Conservation (phyloP, 37 sponge, comb jelly and placozoan species). For the Geodia barretti region DNA sequence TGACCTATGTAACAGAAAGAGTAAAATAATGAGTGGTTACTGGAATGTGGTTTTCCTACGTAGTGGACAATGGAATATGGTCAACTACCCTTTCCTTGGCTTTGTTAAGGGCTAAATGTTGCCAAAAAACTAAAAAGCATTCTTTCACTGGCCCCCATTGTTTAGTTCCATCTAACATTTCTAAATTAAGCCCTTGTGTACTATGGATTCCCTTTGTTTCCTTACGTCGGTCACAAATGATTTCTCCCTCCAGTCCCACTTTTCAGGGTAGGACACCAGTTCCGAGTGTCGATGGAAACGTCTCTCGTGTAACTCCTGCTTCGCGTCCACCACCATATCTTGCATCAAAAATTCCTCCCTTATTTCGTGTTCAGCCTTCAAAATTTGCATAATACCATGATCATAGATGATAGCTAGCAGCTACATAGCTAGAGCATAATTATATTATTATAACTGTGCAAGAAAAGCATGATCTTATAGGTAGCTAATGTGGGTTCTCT, state of each 20-base stretch:
- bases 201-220: no score
- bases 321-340: neutral
- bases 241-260: constrained; percentile 64
- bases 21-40: no score
- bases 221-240: constrained; percentile 59
- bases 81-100: no score
- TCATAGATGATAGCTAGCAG: constrained; percentile 15
- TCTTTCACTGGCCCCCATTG: no score
- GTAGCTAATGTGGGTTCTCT: no score
- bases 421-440: neutral
- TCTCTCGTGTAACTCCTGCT: neutral
- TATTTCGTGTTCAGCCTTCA: neutral
- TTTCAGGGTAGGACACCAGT: neutral
- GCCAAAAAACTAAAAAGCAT: no score
- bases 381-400: constrained; percentile 21
- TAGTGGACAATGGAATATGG: no score
- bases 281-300: neutral
- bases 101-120: no score
- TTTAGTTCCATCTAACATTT: no score
- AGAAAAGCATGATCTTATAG: neutral
- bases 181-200: no score
- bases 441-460: neutral
- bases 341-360: neutral
- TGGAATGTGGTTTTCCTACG: no score
- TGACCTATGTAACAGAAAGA: constrained; percentile 53